phyloP scores from a whole-genome alignment of 2,797 vertebrate genomes.

The Pangasius djambal region DNA sequence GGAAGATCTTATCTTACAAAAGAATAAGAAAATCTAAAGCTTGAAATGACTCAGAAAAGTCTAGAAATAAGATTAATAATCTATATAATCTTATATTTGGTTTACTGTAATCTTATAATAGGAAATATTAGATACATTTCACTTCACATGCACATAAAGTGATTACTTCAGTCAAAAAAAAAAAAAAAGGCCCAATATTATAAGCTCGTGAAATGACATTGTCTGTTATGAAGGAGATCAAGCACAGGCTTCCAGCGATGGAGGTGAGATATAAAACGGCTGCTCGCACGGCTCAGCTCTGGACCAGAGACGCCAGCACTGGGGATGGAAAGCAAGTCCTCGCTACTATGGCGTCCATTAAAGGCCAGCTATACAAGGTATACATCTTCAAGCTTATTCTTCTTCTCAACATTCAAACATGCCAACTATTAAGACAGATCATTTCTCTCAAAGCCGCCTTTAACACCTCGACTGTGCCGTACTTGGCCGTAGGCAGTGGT shows the following conservation, averaged over 20 bases:
- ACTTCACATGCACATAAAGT: too few relatives aligned
- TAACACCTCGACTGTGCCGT: neutral
- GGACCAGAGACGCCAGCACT: slow-evolving; percentile 87
- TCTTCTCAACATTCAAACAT: neutral
- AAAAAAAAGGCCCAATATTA: too few relatives aligned
- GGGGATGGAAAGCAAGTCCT: slow-evolving; percentile 86
- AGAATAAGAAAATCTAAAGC: too few relatives aligned
- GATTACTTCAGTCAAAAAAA: neutral
- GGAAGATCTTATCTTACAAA: too few relatives aligned
- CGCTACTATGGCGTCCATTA: slow-evolving; percentile 79
- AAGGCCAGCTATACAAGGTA: slow-evolving; percentile 89
- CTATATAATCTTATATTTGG: too few relatives aligned
- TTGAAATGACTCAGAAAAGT: too few relatives aligned
- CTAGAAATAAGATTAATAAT: too few relatives aligned
- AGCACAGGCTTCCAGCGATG: slow-evolving; percentile 87
- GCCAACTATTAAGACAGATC: neutral
- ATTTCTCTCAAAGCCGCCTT: neutral
- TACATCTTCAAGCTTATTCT: slow-evolving; percentile 50
- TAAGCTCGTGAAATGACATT: too few relatives aligned
- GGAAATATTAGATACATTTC: too few relatives aligned
- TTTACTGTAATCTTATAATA: too few relatives aligned
- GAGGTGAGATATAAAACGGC: slow-evolving; percentile 90
- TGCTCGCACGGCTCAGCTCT: slow-evolving; percentile 83
- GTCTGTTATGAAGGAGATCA: slow-evolving; percentile 78
- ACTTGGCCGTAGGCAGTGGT: neutral